A percentile compares a stretch with the other conserved stretches of the same genome.
Conservation (phyloP, 2,113 vertebrate species). For the Brachyhypopomus gauderio region DNA sequence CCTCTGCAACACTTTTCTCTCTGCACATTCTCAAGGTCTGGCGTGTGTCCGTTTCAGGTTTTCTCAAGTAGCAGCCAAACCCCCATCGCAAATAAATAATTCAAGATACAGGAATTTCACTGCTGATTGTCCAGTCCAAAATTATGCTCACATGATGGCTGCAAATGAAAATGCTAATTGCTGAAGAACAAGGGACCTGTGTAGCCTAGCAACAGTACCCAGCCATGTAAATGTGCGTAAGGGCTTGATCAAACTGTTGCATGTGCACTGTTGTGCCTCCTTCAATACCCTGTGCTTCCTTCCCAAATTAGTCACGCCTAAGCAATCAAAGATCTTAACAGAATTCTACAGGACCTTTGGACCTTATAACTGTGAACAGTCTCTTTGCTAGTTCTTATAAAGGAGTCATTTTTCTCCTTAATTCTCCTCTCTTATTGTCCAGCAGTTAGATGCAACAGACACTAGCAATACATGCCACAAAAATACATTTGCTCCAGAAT, state of each 20-base stretch:
- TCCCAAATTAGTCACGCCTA: conserved; percentile 31
- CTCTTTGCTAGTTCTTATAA: neutral
- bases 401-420: neutral
- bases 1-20: conserved; percentile 10
- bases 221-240: conserved; percentile 45
- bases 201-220: conserved; percentile 59
- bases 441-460: neutral
- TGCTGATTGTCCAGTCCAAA: conserved; percentile 39
- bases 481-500: neutral
- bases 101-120: conserved; percentile 37
- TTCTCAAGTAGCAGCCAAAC: conserved; percentile 29
- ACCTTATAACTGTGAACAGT: neutral
- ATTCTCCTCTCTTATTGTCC: neutral
- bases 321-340: conserved; percentile 23
- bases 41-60: conserved; percentile 1
- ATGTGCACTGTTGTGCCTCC: conserved; percentile 27
- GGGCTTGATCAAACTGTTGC: conserved; percentile 48
- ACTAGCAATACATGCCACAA: neutral
- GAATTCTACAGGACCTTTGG: neutral
- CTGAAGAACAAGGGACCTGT: conserved; percentile 48
- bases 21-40: neutral
- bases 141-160: conserved; percentile 43
- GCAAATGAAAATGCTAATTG: conserved; percentile 62
- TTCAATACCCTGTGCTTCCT: conserved; percentile 1
- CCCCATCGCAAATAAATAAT: conserved; percentile 42